Evolutionary conservation across 2,113 vertebrate genomes (phyloP).

Genomic region (Phylloscopus whistleri): DNA sequence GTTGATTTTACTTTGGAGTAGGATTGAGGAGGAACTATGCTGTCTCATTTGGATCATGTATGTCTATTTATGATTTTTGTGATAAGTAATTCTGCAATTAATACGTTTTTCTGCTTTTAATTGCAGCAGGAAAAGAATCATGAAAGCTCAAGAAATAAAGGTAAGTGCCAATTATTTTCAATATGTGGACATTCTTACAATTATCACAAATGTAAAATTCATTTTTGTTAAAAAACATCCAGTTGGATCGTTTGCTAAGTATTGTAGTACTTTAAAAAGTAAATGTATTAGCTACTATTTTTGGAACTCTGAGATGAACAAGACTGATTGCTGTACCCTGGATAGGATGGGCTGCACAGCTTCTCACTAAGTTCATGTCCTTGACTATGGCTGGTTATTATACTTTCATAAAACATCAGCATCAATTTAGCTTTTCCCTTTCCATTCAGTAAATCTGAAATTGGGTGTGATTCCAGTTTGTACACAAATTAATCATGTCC

Average conservation of each 20-base stretch:
- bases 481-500: not conserved
- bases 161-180: conserved; percentile 64
- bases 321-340: not conserved
- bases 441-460: not conserved
- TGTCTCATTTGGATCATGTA: not conserved
- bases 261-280: not conserved
- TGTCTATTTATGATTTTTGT: not conserved
- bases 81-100: not conserved
- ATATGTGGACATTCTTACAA: not conserved
- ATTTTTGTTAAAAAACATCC: not conserved
- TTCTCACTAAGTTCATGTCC: not conserved
- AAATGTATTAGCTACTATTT: not conserved
- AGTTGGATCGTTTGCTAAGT: not conserved
- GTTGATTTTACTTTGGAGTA: not conserved
- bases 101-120: conserved; percentile 60
- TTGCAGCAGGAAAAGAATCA: conserved; percentile 79
- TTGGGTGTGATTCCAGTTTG: not conserved
- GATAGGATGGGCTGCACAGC: not conserved
- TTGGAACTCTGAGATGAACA: not conserved
- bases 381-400: not conserved
- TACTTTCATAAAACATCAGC: not conserved
- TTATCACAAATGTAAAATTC: not conserved
- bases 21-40: not conserved
- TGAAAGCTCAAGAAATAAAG: conserved; percentile 73
- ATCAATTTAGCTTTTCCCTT: not conserved